Evolutionary conservation across 2,888 invertebrate genomes (phyloP).

Genomic region (Lithophane semibrunnea): DNA sequence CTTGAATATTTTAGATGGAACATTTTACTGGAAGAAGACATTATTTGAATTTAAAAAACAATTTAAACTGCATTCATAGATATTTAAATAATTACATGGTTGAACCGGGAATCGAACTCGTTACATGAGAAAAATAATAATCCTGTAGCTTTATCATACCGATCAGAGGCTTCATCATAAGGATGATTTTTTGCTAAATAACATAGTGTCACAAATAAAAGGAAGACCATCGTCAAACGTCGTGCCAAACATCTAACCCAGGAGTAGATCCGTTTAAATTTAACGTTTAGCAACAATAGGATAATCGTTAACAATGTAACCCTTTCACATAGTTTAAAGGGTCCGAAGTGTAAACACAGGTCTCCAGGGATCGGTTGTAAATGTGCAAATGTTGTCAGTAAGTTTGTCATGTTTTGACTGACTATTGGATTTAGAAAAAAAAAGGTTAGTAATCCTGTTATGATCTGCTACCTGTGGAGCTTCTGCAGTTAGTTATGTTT

Average conservation of each 20-base stretch:
- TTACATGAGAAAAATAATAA: too few relatives aligned
- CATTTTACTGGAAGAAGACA: too few relatives aligned
- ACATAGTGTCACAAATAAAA: too few relatives aligned
- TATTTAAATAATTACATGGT: too few relatives aligned
- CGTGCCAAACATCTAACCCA: constrained; percentile 15
- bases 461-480: constrained; percentile 77
- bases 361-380: constrained; percentile 77
- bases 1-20: too few relatives aligned
- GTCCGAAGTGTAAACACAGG: constrained; percentile 75
- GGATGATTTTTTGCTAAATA: too few relatives aligned
- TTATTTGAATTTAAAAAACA: too few relatives aligned
- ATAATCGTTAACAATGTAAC: constrained; percentile 75
- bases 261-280: constrained; percentile 66
- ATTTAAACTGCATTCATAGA: too few relatives aligned
- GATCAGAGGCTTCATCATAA: too few relatives aligned
- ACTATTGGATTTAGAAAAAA: constrained; percentile 77
- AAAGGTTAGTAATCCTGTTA: constrained; percentile 82
- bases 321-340: constrained; percentile 79
- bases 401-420: constrained; percentile 89
- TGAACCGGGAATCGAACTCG: too few relatives aligned
- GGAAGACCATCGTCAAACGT: too few relatives aligned
- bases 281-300: constrained; percentile 67
- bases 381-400: constrained; percentile 80
- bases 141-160: too few relatives aligned
- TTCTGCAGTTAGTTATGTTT: constrained; percentile 9